These are phyloP conservation scores for Drosophila prostipennis DNA, from an alignment of 2,888 invertebrate species.

Conservation along the genomic window DNA sequence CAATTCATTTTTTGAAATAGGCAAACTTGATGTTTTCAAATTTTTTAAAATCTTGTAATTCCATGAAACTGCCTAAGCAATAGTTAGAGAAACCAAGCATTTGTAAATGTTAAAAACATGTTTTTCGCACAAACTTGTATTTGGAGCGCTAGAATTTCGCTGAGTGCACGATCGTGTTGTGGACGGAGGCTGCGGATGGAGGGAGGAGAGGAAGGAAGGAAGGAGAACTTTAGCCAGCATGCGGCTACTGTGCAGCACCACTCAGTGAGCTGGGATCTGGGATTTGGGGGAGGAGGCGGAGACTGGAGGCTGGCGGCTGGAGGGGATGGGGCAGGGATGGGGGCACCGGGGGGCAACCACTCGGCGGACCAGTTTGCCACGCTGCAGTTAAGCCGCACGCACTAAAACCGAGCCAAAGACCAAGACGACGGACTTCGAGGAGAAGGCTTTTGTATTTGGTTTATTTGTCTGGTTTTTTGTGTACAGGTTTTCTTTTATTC, in stretches of 20 bases:
- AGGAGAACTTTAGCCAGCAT: constrained; percentile 43
- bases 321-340: neutral
- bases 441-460: constrained; percentile 68
- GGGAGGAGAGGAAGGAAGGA: neutral
- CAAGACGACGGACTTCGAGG: constrained; percentile 45
- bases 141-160: neutral
- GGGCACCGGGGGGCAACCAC: constrained; percentile 4
- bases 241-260: constrained; percentile 53
- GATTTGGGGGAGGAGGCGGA: neutral
- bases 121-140: too few relatives aligned
- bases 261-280: constrained; percentile 16
- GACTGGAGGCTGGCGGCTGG: neutral
- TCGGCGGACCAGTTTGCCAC: constrained; percentile 56
- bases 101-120: too few relatives aligned
- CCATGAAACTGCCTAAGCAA: too few relatives aligned
- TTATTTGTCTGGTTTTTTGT: constrained; percentile 63
- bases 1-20: too few relatives aligned
- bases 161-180: constrained; percentile 44
- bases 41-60: too few relatives aligned
- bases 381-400: constrained; percentile 78
- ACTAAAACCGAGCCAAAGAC: constrained; percentile 61
- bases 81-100: too few relatives aligned
- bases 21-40: too few relatives aligned
- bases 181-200: constrained; percentile 7
- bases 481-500: constrained; percentile 80